phyloP scores from a whole-genome alignment of 2,113 vertebrate genomes.

The Lipotes vexillifer region DNA sequence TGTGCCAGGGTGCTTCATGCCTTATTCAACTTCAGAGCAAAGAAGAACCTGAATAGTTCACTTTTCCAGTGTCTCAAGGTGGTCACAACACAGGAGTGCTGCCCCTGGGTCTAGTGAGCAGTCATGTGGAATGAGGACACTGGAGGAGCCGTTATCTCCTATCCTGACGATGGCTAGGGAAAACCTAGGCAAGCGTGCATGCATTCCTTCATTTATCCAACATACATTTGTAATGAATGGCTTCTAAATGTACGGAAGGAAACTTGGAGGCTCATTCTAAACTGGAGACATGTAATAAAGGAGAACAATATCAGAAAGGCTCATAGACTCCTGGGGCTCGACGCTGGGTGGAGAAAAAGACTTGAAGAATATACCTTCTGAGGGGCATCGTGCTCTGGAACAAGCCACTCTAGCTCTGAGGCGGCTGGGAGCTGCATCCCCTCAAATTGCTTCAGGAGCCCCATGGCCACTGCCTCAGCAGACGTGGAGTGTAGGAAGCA shows the following conservation, averaged over 20 bases:
- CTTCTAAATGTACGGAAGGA: not conserved
- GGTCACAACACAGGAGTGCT: not conserved
- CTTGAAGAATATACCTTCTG: constrained; percentile 88
- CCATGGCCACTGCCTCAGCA: constrained; percentile 97
- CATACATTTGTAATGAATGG: not conserved
- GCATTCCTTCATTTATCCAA: not conserved
- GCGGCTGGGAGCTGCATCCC: constrained; percentile 98
- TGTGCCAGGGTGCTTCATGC: not conserved
- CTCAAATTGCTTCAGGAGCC: constrained; percentile 95
- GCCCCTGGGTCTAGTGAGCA: not conserved
- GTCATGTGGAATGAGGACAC: not conserved
- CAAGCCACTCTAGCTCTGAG: constrained; percentile 97
- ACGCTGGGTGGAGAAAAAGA: not conserved
- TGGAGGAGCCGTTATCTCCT: not conserved
- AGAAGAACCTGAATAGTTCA: not conserved
- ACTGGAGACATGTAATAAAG: not conserved
- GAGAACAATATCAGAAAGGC: not conserved
- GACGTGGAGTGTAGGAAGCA: constrained; percentile 94
- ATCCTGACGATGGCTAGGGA: not conserved
- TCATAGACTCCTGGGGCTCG: not conserved
- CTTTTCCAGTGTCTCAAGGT: not conserved
- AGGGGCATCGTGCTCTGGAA: constrained; percentile 94
- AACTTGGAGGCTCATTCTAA: not conserved
- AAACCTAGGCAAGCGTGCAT: not conserved
- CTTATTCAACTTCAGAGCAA: not conserved